phyloP scores from a whole-genome alignment of 1,140 invertebrate species.

The Zaprionus vittiger region DNA sequence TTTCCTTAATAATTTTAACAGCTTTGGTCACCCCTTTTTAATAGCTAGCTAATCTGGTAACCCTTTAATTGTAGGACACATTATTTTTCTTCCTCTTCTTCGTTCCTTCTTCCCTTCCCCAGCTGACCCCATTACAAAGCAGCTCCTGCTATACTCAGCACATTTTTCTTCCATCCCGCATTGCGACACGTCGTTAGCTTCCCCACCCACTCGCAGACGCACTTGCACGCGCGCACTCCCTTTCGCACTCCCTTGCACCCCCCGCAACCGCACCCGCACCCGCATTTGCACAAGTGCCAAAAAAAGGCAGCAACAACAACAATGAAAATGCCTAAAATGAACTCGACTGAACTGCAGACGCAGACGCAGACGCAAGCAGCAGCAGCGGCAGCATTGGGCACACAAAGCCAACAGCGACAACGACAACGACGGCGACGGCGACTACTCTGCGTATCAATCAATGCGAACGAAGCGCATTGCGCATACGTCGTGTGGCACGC shows the following conservation, averaged over 20 bases:
- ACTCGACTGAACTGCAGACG: slow-evolving; percentile 70
- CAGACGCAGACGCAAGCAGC: slow-evolving; percentile 21
- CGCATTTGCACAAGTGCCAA: slow-evolving; percentile 36
- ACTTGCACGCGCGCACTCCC: slow-evolving; percentile 21
- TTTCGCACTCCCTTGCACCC: slow-evolving; percentile 3
- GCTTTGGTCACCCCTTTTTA: too few relatives aligned
- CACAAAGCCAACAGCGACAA: slow-evolving; percentile 65
- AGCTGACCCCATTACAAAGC: background rate
- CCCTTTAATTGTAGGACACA: too few relatives aligned
- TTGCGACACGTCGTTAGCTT: slow-evolving; percentile 51
- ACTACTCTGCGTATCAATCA: slow-evolving; percentile 65
- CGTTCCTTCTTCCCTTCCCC: background rate
- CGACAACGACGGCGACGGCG: slow-evolving; percentile 51
- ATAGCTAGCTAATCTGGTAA: too few relatives aligned
- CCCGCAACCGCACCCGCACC: slow-evolving; percentile 17
- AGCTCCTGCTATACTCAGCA: background rate
- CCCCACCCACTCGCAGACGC: slow-evolving; percentile 3
- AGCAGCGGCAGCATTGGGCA: slow-evolving; percentile 50
- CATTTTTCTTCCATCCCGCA: slow-evolving; percentile 15
- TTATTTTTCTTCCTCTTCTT: too few relatives aligned
- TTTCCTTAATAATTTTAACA: too few relatives aligned
- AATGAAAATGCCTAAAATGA: slow-evolving; percentile 43
- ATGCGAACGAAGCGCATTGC: slow-evolving; percentile 62
- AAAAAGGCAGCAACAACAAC: slow-evolving; percentile 28
- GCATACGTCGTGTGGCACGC: slow-evolving; percentile 60